Percentiles rank a stretch among this genome's conserved stretches.
phyloP scores from a whole-genome alignment of 2,888 invertebrate genomes.

The Stenodera caucasica region DNA sequence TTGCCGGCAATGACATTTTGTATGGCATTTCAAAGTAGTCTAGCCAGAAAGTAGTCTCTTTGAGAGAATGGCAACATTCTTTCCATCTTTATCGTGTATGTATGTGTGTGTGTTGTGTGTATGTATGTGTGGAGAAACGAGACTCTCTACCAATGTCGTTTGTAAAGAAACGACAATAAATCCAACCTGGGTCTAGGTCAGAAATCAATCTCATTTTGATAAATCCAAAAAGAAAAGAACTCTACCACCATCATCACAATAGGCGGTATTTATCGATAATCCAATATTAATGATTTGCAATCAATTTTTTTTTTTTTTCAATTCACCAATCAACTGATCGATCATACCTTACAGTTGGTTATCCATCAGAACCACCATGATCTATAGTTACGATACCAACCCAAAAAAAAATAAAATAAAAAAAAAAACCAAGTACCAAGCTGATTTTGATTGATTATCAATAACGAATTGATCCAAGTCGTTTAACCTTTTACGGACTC shows the following conservation, averaged over 20 bases:
- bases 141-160: conserved; percentile 10
- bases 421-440: conserved; percentile 24
- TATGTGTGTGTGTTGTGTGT: not conserved
- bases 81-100: not conserved
- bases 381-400: conserved; percentile 27
- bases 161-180: conserved; percentile 28
- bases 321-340: not conserved
- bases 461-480: conserved; percentile 46
- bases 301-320: not conserved
- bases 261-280: not conserved
- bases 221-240: too few relatives aligned
- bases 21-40: conserved; percentile 26
- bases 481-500: conserved; percentile 38
- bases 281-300: not conserved
- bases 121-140: too few relatives aligned
- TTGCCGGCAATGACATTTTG: conserved; percentile 33
- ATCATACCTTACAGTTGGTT: conserved; percentile 21
- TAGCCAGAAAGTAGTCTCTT: conserved; percentile 16
- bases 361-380: conserved; percentile 29
- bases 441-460: conserved; percentile 44
- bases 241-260: too few relatives aligned
- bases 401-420: conserved; percentile 2
- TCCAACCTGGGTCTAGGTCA: conserved; percentile 37
- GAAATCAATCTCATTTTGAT: conserved; percentile 24
- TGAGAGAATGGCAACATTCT: not conserved